Evolutionary conservation across 2,888 invertebrate genomes (phyloP).

Genomic region (Ochropleura plecta): DNA sequence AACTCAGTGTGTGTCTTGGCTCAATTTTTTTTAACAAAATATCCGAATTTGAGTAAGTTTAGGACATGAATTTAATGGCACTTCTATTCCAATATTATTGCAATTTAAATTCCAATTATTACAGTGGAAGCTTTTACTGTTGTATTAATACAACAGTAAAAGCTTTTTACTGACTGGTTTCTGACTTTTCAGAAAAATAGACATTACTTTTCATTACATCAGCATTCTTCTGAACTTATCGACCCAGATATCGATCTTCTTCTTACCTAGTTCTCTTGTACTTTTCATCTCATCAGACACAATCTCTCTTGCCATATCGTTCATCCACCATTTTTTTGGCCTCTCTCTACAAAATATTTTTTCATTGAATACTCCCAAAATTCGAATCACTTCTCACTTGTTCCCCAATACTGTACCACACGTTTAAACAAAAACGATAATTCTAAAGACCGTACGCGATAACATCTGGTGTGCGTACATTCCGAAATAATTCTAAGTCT

Average conservation of each 20-base stretch:
- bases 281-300: too few relatives aligned
- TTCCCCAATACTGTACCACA: constrained; percentile 37
- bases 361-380: not conserved
- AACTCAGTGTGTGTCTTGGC: too few relatives aligned
- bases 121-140: not conserved
- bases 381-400: constrained; percentile 12
- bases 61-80: not conserved
- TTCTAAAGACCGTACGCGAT: constrained; percentile 52
- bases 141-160: too few relatives aligned
- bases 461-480: constrained; percentile 67
- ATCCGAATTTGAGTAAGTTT: not conserved
- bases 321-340: too few relatives aligned
- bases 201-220: not conserved
- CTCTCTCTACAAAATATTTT: too few relatives aligned
- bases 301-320: too few relatives aligned
- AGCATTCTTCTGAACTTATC: too few relatives aligned
- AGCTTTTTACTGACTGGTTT: too few relatives aligned
- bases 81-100: too few relatives aligned
- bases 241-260: too few relatives aligned
- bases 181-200: not conserved
- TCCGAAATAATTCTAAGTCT: constrained; percentile 64
- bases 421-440: constrained; percentile 56
- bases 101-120: too few relatives aligned
- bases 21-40: not conserved
- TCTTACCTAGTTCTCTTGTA: too few relatives aligned